A percentile compares a stretch with the other conserved stretches of the same genome.
Evolutionary conservation across 2,113 vertebrate genomes (phyloP).

Genomic region (Calyptommatus sinebrachiatus): DNA sequence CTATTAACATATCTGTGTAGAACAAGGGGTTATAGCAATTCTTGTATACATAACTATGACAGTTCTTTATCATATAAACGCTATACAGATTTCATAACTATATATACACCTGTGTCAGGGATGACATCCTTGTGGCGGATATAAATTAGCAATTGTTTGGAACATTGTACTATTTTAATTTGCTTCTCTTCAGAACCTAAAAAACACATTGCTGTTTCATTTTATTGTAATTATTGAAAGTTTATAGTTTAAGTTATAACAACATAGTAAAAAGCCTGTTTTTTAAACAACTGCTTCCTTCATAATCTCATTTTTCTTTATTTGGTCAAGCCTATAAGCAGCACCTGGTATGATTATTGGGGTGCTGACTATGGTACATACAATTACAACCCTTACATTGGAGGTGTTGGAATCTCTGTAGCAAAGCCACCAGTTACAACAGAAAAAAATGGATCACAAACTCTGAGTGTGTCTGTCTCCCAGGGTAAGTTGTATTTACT

Average conservation of each 20-base stretch:
- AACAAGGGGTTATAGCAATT: too few relatives aligned
- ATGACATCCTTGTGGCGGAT: too few relatives aligned
- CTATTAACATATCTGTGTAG: too few relatives aligned
- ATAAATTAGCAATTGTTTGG: neutral
- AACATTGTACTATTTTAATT: neutral
- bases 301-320: slow-evolving; percentile 12
- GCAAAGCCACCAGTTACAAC: slow-evolving; percentile 86
- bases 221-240: neutral
- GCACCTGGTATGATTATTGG: slow-evolving; percentile 99
- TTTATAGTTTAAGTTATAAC: neutral
- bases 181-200: neutral
- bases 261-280: neutral
- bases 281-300: neutral
- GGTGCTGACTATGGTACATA: slow-evolving; percentile 96
- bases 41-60: too few relatives aligned
- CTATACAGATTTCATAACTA: too few relatives aligned
- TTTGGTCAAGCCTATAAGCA: slow-evolving; percentile 90
- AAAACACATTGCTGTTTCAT: neutral
- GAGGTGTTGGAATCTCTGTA: slow-evolving; percentile 91
- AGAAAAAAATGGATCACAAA: slow-evolving; percentile 93
- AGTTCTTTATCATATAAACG: too few relatives aligned
- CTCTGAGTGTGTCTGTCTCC: slow-evolving; percentile 92
- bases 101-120: too few relatives aligned
- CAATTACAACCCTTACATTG: slow-evolving; percentile 95
- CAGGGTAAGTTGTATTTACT: slow-evolving; percentile 78